Percentiles rank a stretch among this genome's conserved stretches.
Evolutionary conservation across 2,888 invertebrate genomes (phyloP).

Genomic region (Mesorhabditis belari): DNA sequence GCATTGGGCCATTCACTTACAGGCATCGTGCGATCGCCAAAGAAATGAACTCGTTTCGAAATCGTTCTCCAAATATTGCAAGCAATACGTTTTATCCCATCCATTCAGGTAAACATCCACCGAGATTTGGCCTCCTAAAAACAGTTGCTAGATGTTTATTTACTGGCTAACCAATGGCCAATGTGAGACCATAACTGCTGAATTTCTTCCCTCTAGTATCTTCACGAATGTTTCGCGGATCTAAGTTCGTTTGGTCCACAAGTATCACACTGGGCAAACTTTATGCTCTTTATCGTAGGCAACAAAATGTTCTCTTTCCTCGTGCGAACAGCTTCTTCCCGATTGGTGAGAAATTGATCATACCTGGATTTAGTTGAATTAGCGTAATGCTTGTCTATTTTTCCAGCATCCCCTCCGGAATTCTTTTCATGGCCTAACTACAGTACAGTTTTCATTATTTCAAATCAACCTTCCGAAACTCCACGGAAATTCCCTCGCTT

Average conservation of each 20-base stretch:
- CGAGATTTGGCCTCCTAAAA: constrained; percentile 85
- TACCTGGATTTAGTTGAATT: no score
- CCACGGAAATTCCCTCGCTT: constrained; percentile 92
- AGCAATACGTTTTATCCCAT: constrained; percentile 95
- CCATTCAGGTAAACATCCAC: constrained; percentile 89
- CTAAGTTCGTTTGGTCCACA: background rate
- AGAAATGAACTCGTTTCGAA: constrained; percentile 80
- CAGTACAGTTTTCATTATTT: constrained; percentile 61
- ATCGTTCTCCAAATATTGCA: constrained; percentile 66
- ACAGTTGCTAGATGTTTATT: background rate
- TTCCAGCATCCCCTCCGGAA: no score
- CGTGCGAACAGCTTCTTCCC: constrained; percentile 83
- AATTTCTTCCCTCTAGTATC: constrained; percentile 71
- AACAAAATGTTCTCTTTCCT: constrained; percentile 78
- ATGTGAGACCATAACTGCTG: constrained; percentile 69
- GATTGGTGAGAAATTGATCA: constrained; percentile 90
- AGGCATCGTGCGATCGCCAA: constrained; percentile 82
- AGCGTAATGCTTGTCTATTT: no score
- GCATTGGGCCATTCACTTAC: no score
- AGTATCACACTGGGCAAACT: background rate
- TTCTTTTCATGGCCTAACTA: constrained; percentile 66
- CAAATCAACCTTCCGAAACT: no score
- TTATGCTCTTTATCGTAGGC: constrained; percentile 65
- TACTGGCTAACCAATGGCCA: constrained; percentile 69
- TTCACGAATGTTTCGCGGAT: constrained; percentile 77